phyloP scores from a whole-genome alignment of 2,888 invertebrate genomes.

The Andrena flavipes region DNA sequence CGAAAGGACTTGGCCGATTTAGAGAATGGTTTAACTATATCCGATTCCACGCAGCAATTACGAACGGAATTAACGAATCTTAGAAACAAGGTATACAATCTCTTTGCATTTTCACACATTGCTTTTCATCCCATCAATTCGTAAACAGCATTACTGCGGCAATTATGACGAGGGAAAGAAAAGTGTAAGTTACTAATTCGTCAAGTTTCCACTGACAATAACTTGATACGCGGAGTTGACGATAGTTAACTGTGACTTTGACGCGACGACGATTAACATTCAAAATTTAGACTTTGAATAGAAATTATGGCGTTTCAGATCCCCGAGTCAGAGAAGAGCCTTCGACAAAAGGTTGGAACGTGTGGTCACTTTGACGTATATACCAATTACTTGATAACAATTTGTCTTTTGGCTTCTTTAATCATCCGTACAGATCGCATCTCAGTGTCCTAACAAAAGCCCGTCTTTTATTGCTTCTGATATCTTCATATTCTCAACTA shows the following conservation, averaged over 20 bases:
- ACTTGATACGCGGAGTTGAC: constrained; percentile 43
- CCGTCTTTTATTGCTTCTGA: constrained; percentile 78
- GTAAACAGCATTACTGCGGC: constrained; percentile 41
- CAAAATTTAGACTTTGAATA: constrained; percentile 77
- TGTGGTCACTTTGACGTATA: constrained; percentile 83
- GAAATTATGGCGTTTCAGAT: constrained; percentile 84
- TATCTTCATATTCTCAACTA: constrained; percentile 67
- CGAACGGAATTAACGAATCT: constrained; percentile 91
- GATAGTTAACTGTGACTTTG: constrained; percentile 59
- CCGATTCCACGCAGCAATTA: constrained; percentile 89
- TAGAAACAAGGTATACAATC: constrained; percentile 88
- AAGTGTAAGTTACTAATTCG: constrained; percentile 46
- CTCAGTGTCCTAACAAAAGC: constrained; percentile 80
- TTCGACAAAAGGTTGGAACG: constrained; percentile 84
- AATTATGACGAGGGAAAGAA: constrained; percentile 30
- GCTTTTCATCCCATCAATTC: constrained; percentile 24
- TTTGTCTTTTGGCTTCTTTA: constrained; percentile 82
- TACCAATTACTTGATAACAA: constrained; percentile 80
- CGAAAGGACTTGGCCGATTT: constrained; percentile 90
- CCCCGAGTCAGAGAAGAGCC: constrained; percentile 83
- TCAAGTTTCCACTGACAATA: constrained; percentile 32
- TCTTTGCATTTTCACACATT: constrained; percentile 14
- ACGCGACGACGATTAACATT: constrained; percentile 39
- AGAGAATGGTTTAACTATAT: constrained; percentile 88
- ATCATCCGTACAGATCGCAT: constrained; percentile 80